A percentile compares a stretch with the other conserved stretches of the same genome.
Evolutionary conservation across 2,113 vertebrate species (phyloP).

Genomic region (Melanocharis versteri): DNA sequence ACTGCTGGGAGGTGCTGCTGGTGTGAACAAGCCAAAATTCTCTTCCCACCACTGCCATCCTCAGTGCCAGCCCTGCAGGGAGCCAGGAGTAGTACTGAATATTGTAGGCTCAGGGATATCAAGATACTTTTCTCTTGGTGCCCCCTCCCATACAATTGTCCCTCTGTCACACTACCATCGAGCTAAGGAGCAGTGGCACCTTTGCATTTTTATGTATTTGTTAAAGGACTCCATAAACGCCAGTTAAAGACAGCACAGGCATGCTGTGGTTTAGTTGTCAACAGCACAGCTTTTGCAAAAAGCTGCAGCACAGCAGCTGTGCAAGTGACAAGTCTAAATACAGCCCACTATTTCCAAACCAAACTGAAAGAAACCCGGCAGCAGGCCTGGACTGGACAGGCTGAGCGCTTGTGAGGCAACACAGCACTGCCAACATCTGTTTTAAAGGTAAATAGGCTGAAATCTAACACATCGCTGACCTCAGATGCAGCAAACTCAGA

Average conservation of each 20-base stretch:
- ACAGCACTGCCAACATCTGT: not conserved
- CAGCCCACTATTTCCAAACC: not conserved
- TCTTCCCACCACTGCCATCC: not conserved
- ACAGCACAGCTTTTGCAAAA: not conserved
- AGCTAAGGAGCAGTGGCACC: not conserved
- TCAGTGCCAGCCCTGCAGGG: not conserved
- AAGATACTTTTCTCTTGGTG: not conserved
- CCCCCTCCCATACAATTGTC: not conserved
- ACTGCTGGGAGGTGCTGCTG: not conserved
- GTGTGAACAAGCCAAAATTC: not conserved
- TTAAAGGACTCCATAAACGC: not conserved
- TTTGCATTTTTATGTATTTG: not conserved
- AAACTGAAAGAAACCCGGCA: not conserved
- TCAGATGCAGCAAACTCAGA: not conserved
- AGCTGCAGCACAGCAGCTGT: not conserved
- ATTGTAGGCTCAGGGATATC: not conserved
- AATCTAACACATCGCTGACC: not conserved
- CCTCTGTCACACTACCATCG: not conserved
- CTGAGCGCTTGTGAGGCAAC: not conserved
- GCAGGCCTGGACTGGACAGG: not conserved
- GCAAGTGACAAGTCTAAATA: not conserved
- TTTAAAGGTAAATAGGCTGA: not conserved
- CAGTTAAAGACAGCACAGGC: not conserved
- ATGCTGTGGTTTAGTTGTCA: not conserved
- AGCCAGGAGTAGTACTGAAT: not conserved